Evolutionary conservation across 1,140 invertebrate genomes (phyloP).

Genomic region (Tetraneura akinire): DNA sequence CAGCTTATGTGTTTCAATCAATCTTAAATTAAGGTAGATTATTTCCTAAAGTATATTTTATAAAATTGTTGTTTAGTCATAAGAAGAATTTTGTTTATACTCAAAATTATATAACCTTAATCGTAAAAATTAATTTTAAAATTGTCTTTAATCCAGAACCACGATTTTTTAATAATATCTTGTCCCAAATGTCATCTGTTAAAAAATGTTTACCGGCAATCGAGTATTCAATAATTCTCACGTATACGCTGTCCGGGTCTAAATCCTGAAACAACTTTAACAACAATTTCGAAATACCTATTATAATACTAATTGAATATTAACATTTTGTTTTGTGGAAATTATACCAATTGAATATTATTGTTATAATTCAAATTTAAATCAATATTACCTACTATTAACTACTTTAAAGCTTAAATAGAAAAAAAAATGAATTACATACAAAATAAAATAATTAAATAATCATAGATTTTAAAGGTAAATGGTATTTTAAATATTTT

Average conservation of each 20-base stretch:
- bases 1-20: neutral
- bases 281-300: too few relatives aligned
- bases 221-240: slow-evolving; percentile 21
- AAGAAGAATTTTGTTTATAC: neutral
- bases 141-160: neutral
- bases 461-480: too few relatives aligned
- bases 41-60: neutral
- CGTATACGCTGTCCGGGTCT: slow-evolving; percentile 6
- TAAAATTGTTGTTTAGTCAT: neutral
- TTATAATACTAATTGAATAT: too few relatives aligned
- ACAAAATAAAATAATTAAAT: too few relatives aligned
- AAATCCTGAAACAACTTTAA: slow-evolving; percentile 35
- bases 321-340: too few relatives aligned
- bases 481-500: too few relatives aligned
- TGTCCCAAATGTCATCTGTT: neutral
- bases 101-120: neutral
- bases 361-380: too few relatives aligned
- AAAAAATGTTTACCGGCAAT: slow-evolving; percentile 33
- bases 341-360: too few relatives aligned
- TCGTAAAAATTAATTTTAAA: neutral
- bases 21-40: neutral
- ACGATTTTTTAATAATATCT: slow-evolving; percentile 14
- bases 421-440: too few relatives aligned
- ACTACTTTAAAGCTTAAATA: too few relatives aligned
- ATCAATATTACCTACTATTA: too few relatives aligned